Percentiles rank a stretch among this genome's conserved stretches.
phyloP scores from a whole-genome alignment of 2,797 vertebrate genomes.

The Chelon auratus region DNA sequence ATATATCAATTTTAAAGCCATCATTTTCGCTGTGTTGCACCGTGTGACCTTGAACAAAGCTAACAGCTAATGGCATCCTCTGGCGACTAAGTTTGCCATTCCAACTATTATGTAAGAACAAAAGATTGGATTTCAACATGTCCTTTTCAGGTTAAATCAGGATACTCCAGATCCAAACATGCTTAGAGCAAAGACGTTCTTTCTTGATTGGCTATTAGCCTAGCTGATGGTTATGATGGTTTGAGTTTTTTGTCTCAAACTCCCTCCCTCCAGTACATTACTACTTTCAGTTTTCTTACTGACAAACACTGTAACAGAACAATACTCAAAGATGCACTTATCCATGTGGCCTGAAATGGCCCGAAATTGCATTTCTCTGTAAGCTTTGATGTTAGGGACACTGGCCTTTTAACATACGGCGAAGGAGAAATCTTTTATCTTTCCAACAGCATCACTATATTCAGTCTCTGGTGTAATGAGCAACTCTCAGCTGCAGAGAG shows the following conservation, averaged over 20 bases:
- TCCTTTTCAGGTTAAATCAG: neutral
- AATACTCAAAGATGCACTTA: neutral
- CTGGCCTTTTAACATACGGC: conserved; percentile 11
- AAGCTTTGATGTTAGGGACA: conserved; percentile 17
- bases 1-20: no score
- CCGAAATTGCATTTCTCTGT: neutral
- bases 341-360: neutral
- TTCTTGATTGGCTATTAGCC: neutral
- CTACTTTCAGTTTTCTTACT: neutral
- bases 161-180: neutral
- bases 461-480: conserved; percentile 37
- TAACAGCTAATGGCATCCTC: neutral
- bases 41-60: neutral
- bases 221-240: neutral
- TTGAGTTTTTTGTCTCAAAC: neutral
- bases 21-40: no score
- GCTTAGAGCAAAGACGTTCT: neutral
- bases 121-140: neutral
- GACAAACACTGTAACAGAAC: neutral
- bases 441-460: conserved; percentile 16
- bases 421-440: conserved; percentile 21
- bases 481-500: conserved; percentile 46
- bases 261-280: neutral
- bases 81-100: neutral
- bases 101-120: neutral